Conservation (phyloP, 2,113 vertebrate species). For the Myotis yumanensis region DNA sequence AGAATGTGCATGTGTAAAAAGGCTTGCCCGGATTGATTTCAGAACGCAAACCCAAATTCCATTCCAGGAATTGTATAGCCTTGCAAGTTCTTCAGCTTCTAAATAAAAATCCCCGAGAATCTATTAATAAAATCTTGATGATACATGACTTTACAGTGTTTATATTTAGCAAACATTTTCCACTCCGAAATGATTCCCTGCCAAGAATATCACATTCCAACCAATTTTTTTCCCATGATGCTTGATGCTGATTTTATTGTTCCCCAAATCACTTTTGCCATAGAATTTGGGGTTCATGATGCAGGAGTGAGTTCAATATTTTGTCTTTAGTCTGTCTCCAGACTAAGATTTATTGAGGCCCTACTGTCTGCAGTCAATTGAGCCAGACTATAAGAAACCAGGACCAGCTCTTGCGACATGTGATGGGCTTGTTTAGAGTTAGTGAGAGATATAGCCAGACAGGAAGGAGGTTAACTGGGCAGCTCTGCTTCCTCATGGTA, state of each 20-base stretch:
- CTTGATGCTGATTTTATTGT: conserved; percentile 62
- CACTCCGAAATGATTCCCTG: conserved; percentile 64
- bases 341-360: conserved; percentile 64
- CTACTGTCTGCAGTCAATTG: conserved; percentile 54
- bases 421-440: conserved; percentile 32
- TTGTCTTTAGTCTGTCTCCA: conserved; percentile 56
- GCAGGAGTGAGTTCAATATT: conserved; percentile 61
- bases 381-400: conserved; percentile 48
- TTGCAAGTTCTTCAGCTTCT: conserved; percentile 63
- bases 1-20: conserved; percentile 69
- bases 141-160: conserved; percentile 60
- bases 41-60: conserved; percentile 70
- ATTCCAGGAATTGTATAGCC: conserved; percentile 66
- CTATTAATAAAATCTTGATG: conserved; percentile 73
- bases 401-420: neutral
- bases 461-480: neutral
- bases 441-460: neutral
- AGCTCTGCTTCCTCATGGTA: neutral
- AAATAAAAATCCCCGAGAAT: conserved; percentile 70
- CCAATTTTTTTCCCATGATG: conserved; percentile 49
- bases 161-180: conserved; percentile 76
- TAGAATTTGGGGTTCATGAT: conserved; percentile 33
- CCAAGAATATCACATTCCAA: conserved; percentile 72
- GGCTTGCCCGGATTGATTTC: conserved; percentile 65
- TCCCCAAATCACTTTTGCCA: conserved; percentile 41